Percentiles rank a stretch among this genome's conserved stretches.
These are phyloP conservation scores for Berghia stephanieae DNA, from an alignment of 1,140 invertebrate genomes.

Conservation along the genomic window DNA sequence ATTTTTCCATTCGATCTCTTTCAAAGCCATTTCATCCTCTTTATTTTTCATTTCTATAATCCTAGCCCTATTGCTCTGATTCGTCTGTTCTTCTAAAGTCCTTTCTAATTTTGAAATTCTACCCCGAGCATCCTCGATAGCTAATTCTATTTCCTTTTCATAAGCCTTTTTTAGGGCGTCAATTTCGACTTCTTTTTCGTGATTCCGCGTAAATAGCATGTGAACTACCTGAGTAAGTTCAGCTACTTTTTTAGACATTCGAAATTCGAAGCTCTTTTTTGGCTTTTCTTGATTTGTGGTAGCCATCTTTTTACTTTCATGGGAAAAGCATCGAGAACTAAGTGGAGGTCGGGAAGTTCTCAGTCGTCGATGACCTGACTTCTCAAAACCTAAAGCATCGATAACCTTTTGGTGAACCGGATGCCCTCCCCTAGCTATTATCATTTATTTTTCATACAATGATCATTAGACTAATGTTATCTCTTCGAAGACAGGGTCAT, in stretches of 20 bases:
- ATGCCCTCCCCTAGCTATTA: too few species aligned
- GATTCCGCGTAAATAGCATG: conserved; percentile 64
- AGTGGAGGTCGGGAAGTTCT: too few species aligned
- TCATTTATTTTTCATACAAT: too few species aligned
- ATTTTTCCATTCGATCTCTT: conserved; percentile 50
- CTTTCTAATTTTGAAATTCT: conserved; percentile 45
- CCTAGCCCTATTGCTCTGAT: conserved; percentile 27
- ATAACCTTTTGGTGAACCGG: too few species aligned
- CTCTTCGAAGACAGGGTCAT: too few species aligned
- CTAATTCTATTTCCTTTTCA: conserved; percentile 56
- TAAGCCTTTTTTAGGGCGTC: conserved; percentile 61
- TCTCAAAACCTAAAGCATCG: too few species aligned
- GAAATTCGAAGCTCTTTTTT: conserved; percentile 61
- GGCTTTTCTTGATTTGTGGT: conserved; percentile 39
- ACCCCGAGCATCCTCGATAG: conserved; percentile 52
- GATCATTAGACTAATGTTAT: too few species aligned
- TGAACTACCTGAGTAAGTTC: conserved; percentile 66
- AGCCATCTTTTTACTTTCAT: conserved; percentile 10
- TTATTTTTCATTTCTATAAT: conserved; percentile 15
- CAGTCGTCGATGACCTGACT: too few species aligned
- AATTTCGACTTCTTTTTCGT: conserved; percentile 65
- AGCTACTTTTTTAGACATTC: conserved; percentile 66
- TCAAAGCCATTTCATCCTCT: conserved; percentile 38
- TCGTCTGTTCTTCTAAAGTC: conserved; percentile 41
- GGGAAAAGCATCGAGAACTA: too few species aligned